A percentile compares a stretch with the other conserved stretches of the same genome.
Conservation (phyloP, 2,113 vertebrate genomes). For the Oreochromis spilurus region DNA sequence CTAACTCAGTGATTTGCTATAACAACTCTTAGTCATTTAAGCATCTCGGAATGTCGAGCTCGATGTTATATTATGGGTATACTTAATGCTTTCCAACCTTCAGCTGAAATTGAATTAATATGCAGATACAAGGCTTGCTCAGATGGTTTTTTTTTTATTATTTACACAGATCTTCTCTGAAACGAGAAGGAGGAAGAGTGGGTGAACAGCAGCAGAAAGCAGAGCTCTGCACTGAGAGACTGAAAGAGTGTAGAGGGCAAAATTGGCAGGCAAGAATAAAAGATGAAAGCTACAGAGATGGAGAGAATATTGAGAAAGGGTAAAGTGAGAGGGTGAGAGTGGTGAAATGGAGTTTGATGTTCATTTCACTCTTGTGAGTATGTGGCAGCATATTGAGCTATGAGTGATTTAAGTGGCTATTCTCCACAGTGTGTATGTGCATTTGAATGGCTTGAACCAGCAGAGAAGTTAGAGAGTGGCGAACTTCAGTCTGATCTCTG, state of each 20-base stretch:
- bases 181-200: not conserved
- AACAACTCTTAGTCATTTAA: not conserved
- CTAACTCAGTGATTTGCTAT: not conserved
- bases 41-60: not conserved
- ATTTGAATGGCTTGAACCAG: conserved; percentile 45
- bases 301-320: conserved; percentile 45
- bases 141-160: not conserved
- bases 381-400: conserved; percentile 57
- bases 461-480: conserved; percentile 21
- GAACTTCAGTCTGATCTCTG: conserved; percentile 33
- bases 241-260: conserved; percentile 37
- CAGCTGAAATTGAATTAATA: conserved; percentile 1
- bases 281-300: conserved; percentile 25
- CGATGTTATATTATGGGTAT: not conserved
- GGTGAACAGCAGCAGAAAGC: conserved; percentile 10
- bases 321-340: conserved; percentile 38
- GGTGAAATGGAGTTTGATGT: conserved; percentile 53
- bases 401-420: conserved; percentile 62
- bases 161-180: conserved; percentile 2
- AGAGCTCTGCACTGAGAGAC: not conserved
- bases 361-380: conserved; percentile 48
- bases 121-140: not conserved
- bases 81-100: not conserved
- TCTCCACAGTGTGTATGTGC: conserved; percentile 27
- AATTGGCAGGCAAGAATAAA: conserved; percentile 22